Base-by-base conservation (phyloP, 2,113 vertebrate species). In the Crypturellus undulatus region DNA sequence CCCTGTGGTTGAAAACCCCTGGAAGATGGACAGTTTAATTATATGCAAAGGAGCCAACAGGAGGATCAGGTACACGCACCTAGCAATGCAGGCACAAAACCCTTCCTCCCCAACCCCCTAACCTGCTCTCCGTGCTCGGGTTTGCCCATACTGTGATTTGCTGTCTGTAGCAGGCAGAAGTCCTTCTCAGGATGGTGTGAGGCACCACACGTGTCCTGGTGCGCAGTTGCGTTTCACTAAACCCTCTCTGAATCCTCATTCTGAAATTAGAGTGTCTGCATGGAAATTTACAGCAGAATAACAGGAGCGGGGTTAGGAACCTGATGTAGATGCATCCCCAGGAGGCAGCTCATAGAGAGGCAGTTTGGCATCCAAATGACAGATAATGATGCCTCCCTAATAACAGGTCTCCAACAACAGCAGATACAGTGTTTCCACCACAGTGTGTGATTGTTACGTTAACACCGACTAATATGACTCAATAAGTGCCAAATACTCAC, bases 341-440 rank as follows among this genome's bases (percentile, higher is more conserved):
- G 36, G 38, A 87, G 67, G 60, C 6, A 1, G 24, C 80, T 96
- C 90, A 43, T 77, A 76, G 77, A 79, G 92, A 92, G 25, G 60
- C 47, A 81, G 72, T 72, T 96, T 95, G 84, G 47, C 80, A 60
- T 90, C 85, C 62, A 88, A 85, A 80, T 79, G 76, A 83, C 65
- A 86, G 93, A 64, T 88, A 83, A 92, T 81, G 95, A 93, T 89
- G 36, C 69, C 77, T 84, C 2, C 1, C 83, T 93, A 96, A 95
- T 93, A 89, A 88, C 72, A 93, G 76, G 79, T 84, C 69, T 80
- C 45, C 51, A 81, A 76, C 79, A 92, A 58, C 19, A 84, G 70
- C 80, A 96, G 84, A 34, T 92, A 72, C 32, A 72, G 62, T 49
- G 89, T 95, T 96, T 95, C 86, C 77, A 45, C 69, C 24, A 42